Evolutionary conservation across 2,113 vertebrate species (phyloP), one percentile per base, ranked within the genome.

Genomic region (Phrynocephalus versicolor): DNA sequence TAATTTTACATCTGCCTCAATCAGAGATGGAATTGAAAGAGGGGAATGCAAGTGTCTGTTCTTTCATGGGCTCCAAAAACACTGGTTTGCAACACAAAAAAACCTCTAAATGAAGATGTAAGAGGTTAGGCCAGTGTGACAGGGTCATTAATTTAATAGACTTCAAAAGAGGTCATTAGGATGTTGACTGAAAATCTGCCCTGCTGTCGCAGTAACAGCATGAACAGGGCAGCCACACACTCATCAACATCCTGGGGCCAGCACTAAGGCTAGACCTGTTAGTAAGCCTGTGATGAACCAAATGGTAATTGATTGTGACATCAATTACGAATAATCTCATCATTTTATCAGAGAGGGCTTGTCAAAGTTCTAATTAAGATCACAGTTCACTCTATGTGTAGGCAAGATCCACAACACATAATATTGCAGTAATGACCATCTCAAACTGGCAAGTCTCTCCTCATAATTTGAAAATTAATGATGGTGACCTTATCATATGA

Each of bases 311-410:
- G 96, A 97, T 94, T 97, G 94, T 98, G 97, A 98, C 97, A 98
- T 96, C 97, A 98, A 98, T 98, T 98, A 97, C 93, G 94, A 96
- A 97, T 97, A 98, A 98, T 98, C 97, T 98, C 97, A 97, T 98
- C 97, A 98, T 97, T 97, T 97, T 97, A 97, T 96, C 94, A 93
- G 96, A 97, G 95, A 97, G 93, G 94, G 95, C 96, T 97, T 98
- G 97, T 98, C 97, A 98, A 96, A 97, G 96, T 97, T 97, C 96
- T 98, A 97, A 98, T 98, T 97, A 98, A 97, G 96, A 96, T 94
- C 94, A 95, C 95, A 94, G 95, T 97, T 97, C 94, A 96, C 95
- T 96, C 92, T 96, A 96, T 96, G 96, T 96, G 94, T 93, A 94
- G 94, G 94, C 95, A 93, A 91, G 95, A 97, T 96, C 96, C 94